Percentiles rank a stretch among this genome's conserved stretches.
Conservation (phyloP, 2,888 invertebrate genomes). For the Zygaena filipendulae region DNA sequence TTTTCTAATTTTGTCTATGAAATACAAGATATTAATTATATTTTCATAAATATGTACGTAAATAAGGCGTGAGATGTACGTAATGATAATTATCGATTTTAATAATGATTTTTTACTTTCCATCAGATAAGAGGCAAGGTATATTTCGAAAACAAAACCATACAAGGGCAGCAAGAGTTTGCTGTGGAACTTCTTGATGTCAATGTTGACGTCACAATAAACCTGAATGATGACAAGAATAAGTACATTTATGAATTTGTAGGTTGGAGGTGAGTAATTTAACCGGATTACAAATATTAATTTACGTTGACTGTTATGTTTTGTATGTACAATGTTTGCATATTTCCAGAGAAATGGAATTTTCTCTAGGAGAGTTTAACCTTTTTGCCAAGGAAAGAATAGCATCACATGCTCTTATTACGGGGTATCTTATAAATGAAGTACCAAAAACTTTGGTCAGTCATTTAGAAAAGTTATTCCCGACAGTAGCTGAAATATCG, state of each 20-base stretch:
- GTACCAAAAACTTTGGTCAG: slow-evolving; percentile 25
- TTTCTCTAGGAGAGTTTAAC: slow-evolving; percentile 13
- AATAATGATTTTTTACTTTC: background rate
- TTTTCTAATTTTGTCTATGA: too few species aligned
- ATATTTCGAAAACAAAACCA: slow-evolving; percentile 12
- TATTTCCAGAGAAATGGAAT: slow-evolving; percentile 20
- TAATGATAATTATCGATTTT: too few species aligned
- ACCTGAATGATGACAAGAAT: slow-evolving; percentile 8
- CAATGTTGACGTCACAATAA: slow-evolving; percentile 22
- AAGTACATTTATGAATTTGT: slow-evolving; percentile 16
- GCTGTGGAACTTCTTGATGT: slow-evolving; percentile 32
- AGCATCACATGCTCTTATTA: slow-evolving; percentile 19
- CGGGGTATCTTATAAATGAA: slow-evolving; percentile 25
- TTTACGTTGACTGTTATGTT: background rate
- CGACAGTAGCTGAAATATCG: too few species aligned
- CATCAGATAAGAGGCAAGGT: slow-evolving; percentile 20
- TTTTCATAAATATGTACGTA: too few species aligned
- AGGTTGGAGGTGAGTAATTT: slow-evolving; percentile 27
- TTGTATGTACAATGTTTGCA: background rate
- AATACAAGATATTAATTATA: too few species aligned
- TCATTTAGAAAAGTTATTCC: too few species aligned
- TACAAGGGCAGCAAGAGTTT: slow-evolving; percentile 19
- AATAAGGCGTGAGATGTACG: too few species aligned
- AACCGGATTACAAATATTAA: background rate
- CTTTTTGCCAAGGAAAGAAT: slow-evolving; percentile 1